These are phyloP conservation scores for Troides helena DNA, from an alignment of 2,888 invertebrate species.

Conservation along the genomic window DNA sequence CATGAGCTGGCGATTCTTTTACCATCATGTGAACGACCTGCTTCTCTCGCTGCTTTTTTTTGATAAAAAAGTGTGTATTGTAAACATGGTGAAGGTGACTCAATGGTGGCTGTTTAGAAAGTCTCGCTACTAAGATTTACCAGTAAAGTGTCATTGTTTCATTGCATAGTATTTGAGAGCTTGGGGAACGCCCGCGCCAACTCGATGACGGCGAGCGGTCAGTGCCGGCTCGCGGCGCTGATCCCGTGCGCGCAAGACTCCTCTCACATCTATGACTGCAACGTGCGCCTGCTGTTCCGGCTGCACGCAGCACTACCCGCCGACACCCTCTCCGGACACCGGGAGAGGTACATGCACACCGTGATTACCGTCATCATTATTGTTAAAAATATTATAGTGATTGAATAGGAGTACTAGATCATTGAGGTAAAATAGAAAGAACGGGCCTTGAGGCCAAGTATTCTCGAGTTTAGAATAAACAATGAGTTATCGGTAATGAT, in stretches of 20 bases:
- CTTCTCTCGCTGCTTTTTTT: too few relatives aligned
- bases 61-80: too few relatives aligned
- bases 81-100: too few relatives aligned
- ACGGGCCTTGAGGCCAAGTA: too few relatives aligned
- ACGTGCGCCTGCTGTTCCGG: slow-evolving; percentile 97
- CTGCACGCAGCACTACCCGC: slow-evolving; percentile 94
- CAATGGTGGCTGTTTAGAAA: too few relatives aligned
- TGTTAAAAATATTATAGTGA: too few relatives aligned
- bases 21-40: too few relatives aligned
- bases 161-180: slow-evolving; percentile 94
- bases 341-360: slow-evolving; percentile 82
- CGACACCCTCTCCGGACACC: slow-evolving; percentile 93
- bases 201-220: slow-evolving; percentile 98
- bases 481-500: too few relatives aligned
- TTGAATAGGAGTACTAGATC: too few relatives aligned
- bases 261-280: slow-evolving; percentile 96
- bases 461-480: too few relatives aligned
- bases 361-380: not conserved
- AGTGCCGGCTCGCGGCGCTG: slow-evolving; percentile 96
- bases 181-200: slow-evolving; percentile 95
- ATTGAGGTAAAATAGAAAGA: too few relatives aligned
- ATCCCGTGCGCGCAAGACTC: slow-evolving; percentile 97
- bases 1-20: too few relatives aligned
- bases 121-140: not conserved
- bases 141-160: not conserved